Evolutionary conservation across 2,113 vertebrate species (phyloP), one percentile per base, ranked within the genome.

Genomic region (Neolamprologus hecqui): DNA sequence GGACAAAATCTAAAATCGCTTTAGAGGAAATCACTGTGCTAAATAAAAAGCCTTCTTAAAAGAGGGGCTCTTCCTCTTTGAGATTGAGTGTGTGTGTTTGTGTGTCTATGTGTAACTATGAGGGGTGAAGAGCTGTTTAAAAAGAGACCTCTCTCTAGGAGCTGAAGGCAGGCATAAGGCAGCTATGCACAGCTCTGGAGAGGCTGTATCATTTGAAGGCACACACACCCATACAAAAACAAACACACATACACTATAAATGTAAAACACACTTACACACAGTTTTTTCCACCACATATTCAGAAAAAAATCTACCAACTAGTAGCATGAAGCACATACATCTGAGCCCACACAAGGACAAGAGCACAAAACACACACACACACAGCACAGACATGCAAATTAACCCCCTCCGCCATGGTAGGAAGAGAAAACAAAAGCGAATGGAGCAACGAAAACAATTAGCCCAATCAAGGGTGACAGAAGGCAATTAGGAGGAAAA

Each of bases 401-500:
- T 93, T 10, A 82, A 84, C 87, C 88, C 58, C 14, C 51, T 49
- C 51, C 57, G 84, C 79, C 86, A 81, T 17, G 65, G 81, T 84
- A 82, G 90, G 82, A 92, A 88, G 84, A 92, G 84, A 89, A 93
- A 93, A 93, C 90, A 95, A 94, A 94, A 94, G 93, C 79, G 81
- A 91, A 90, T 17, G 35, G 81, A 90, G 92, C 86, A 91, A 84
- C 35, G 79, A 91, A 93, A 93, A 93, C 93, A 95, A 94, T 94
- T 92, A 94, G 92, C 81, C 91, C 95, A 95, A 95, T 95, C 93
- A 94, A 93, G 92, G 91, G 92, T 94, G 94, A 96, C 94, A 93
- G 94, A 93, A 92, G 89, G 92, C 91, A 93, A 94, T 94, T 94
- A 94, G 90, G 91, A 88, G 87, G 92, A 93, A 94, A 93, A 90